A percentile compares a stretch with the other conserved stretches of the same genome.
These are phyloP conservation scores for Poicephalus meyeri DNA, from an alignment of 2,113 vertebrate species.

Conservation along the genomic window DNA sequence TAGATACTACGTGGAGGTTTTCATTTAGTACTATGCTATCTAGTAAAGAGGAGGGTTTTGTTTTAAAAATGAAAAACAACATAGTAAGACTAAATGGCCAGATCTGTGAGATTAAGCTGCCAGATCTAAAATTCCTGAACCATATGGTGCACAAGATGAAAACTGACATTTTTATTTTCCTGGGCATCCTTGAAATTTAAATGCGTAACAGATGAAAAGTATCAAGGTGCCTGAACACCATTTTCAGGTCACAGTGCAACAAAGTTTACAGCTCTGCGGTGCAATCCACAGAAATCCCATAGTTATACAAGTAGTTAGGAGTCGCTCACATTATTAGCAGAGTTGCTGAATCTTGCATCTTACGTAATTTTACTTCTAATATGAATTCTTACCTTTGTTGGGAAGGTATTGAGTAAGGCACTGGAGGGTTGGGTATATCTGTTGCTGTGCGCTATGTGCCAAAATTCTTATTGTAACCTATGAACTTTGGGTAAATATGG, in stretches of 20 bases:
- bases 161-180: constrained; percentile 57
- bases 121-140: neutral
- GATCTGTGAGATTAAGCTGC: neutral
- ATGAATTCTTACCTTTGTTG: neutral
- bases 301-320: neutral
- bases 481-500: neutral
- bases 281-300: neutral
- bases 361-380: neutral
- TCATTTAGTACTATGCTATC: neutral
- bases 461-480: neutral
- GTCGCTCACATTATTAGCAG: neutral
- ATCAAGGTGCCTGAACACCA: neutral
- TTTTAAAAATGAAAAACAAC: neutral
- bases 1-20: neutral
- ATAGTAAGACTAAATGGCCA: neutral
- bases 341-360: neutral
- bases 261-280: neutral
- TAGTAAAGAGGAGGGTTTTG: neutral
- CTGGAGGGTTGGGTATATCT: neutral
- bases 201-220: neutral
- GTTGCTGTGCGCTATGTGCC: neutral
- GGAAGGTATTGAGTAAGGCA: neutral
- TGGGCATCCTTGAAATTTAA: constrained; percentile 4
- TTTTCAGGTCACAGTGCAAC: neutral
- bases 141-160: neutral